Conservation (phyloP, 2,113 vertebrate species). For the Hepsetus odoe region DNA sequence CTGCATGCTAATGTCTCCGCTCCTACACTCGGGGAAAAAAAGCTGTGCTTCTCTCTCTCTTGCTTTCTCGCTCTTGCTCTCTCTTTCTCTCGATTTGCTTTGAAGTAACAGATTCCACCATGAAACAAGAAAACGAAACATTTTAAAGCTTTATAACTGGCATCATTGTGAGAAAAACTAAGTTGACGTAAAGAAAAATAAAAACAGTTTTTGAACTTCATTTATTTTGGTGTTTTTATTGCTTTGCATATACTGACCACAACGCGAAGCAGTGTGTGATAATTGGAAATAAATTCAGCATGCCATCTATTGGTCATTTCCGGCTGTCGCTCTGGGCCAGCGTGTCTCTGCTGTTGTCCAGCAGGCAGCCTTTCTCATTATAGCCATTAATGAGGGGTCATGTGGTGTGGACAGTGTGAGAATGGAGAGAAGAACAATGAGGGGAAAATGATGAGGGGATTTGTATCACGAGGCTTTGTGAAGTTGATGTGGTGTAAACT, state of each 20-base stretch:
- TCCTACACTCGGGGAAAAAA: conserved; percentile 36
- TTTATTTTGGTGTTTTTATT: conserved; percentile 24
- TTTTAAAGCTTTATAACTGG: conserved; percentile 68
- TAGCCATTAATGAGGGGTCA: conserved; percentile 1
- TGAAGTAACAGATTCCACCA: conserved; percentile 62
- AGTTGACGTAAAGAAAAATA: conserved; percentile 73
- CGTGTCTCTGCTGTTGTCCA: background rate
- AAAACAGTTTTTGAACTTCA: conserved; percentile 49
- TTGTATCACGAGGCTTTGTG: background rate
- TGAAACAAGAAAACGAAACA: conserved; percentile 48
- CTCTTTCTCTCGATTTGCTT: conserved; percentile 67
- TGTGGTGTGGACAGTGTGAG: background rate
- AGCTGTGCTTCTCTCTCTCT: conserved; percentile 10
- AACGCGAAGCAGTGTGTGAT: background rate
- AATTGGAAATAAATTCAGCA: background rate
- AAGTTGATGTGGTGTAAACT: background rate
- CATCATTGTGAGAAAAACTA: conserved; percentile 75
- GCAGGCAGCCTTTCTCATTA: conserved; percentile 1
- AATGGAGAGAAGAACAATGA: background rate
- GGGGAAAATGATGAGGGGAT: background rate
- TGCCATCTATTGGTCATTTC: background rate
- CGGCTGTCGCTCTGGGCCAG: no score
- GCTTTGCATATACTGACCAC: background rate
- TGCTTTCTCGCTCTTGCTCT: conserved; percentile 49
- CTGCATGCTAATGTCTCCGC: conserved; percentile 74